phyloP scores from a whole-genome alignment of 2,888 invertebrate genomes.

The Phlogophora meticulosa region DNA sequence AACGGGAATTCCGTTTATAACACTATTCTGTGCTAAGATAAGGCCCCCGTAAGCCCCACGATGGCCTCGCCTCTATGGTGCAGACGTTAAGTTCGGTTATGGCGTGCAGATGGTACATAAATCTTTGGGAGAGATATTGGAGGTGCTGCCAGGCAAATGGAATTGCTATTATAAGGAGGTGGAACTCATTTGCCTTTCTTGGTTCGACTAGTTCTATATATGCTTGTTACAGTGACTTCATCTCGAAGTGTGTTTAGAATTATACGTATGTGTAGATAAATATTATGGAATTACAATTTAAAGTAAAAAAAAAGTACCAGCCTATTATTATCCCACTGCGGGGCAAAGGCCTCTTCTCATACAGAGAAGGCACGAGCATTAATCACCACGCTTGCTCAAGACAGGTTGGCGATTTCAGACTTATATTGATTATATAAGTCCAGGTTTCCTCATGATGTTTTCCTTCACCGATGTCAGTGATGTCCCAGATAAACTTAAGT shows the following conservation, averaged over 20 bases:
- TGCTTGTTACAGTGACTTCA: background rate
- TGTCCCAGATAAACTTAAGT: no score
- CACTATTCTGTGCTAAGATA: conserved; percentile 70
- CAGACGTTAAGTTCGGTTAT: conserved; percentile 54
- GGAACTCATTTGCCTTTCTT: conserved; percentile 34
- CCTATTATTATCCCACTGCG: no score
- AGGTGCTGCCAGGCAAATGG: conserved; percentile 32
- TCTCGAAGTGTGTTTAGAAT: no score
- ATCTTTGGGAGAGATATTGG: conserved; percentile 52
- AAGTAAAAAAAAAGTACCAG: no score
- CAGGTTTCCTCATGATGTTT: no score
- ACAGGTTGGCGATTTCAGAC: no score
- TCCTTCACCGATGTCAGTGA: no score
- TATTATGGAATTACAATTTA: no score
- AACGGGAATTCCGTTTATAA: conserved; percentile 76
- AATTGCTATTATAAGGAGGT: conserved; percentile 42
- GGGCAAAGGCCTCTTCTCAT: no score
- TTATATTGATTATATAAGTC: no score
- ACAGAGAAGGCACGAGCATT: no score
- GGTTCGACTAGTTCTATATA: background rate
- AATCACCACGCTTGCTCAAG: no score
- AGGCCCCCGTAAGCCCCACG: conserved; percentile 63
- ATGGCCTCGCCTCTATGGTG: conserved; percentile 55
- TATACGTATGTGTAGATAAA: background rate
- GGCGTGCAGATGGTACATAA: conserved; percentile 59